phyloP scores from a whole-genome alignment of 2,888 invertebrate species.

The Drosophila tanythrix region DNA sequence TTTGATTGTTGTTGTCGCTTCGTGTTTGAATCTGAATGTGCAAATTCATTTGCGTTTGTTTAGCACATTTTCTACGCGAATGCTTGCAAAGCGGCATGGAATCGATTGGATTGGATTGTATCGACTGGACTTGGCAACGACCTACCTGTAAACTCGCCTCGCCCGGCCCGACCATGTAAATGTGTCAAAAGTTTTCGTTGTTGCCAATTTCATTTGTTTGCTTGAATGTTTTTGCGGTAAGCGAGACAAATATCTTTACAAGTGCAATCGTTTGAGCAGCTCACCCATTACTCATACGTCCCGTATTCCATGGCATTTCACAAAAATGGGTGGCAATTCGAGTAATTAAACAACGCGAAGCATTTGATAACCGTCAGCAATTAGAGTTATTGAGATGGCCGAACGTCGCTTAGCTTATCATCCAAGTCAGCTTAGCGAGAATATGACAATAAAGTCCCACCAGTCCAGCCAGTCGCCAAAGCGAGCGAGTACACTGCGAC shows the following conservation, averaged over 20 bases:
- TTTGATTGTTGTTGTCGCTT: slow-evolving; percentile 58
- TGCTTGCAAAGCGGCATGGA: slow-evolving; percentile 40
- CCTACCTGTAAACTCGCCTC: not conserved
- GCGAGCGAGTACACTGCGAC: slow-evolving; percentile 14
- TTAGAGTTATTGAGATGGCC: slow-evolving; percentile 69
- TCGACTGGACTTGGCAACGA: slow-evolving; percentile 24
- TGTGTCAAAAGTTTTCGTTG: slow-evolving; percentile 56
- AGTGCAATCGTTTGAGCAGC: slow-evolving; percentile 34
- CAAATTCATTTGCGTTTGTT: slow-evolving; percentile 75
- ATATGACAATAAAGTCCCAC: slow-evolving; percentile 54
- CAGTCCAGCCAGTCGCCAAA: not conserved
- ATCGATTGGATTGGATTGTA: slow-evolving; percentile 22
- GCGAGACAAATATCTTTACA: slow-evolving; percentile 63
- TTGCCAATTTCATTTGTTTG: slow-evolving; percentile 6
- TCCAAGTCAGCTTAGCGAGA: slow-evolving; percentile 44
- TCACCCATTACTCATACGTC: slow-evolving; percentile 54
- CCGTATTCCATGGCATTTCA: slow-evolving; percentile 37
- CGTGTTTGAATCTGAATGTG: slow-evolving; percentile 71
- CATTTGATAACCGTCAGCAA: slow-evolving; percentile 68
- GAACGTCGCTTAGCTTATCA: slow-evolving; percentile 58
- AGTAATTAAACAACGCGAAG: slow-evolving; percentile 63
- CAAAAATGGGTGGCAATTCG: slow-evolving; percentile 49
- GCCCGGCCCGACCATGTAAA: slow-evolving; percentile 42
- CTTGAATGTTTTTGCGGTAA: slow-evolving; percentile 11
- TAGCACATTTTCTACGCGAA: slow-evolving; percentile 73